Evolutionary conservation across 1,140 invertebrate genomes (phyloP), one percentile per base, ranked within the genome.

Genomic region (Heliconius congener): DNA sequence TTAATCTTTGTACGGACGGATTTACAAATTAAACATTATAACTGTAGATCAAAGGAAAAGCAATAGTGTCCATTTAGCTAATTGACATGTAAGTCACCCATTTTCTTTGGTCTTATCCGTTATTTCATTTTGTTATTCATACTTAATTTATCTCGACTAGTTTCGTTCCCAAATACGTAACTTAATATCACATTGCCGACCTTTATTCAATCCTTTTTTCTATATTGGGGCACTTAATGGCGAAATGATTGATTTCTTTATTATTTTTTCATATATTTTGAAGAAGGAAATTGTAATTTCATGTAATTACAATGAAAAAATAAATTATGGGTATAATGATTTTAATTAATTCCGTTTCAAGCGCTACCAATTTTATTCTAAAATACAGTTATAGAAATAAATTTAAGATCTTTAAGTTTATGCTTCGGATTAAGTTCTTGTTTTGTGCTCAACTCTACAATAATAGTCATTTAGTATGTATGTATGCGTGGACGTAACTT

Each of bases 401-500:
- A 30, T 30, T 66, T 30, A 30, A 66, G 60, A 30, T 0, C 39
- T 42, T 66, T 30, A 57, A 23, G 2, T n/a, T 27, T 23, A 55
- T 66, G 11, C 57, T 57, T 13, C 13, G 27, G 27, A 30, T 30
- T 30, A 66, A 11, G 23, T 66, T 66, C 60, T 16, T 66, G 60
- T 66, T 27, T 66, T 66, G 9, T 66, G 23, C 11, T 66, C 60
- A 66, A 66, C 27, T 66, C 4, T 50, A 50, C 34, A 70, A 76
- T 71, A 71, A 30, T 71, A 71, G 70, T 23, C 37, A 60, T 42
- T 79, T 79, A 75, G n/a, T 75, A 79, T 79, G 77, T 74, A 79
- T 79, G 8, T 79, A 79, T 79, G 77, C 78, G 74, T 57, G 55
- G 57, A 71, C 60, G 46, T 79, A 75, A 79, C 66, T 75, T 37